Percentiles rank a stretch among this genome's conserved stretches.
phyloP scores from a whole-genome alignment of 2,888 invertebrate species.

The Koerneria pararmatus region DNA sequence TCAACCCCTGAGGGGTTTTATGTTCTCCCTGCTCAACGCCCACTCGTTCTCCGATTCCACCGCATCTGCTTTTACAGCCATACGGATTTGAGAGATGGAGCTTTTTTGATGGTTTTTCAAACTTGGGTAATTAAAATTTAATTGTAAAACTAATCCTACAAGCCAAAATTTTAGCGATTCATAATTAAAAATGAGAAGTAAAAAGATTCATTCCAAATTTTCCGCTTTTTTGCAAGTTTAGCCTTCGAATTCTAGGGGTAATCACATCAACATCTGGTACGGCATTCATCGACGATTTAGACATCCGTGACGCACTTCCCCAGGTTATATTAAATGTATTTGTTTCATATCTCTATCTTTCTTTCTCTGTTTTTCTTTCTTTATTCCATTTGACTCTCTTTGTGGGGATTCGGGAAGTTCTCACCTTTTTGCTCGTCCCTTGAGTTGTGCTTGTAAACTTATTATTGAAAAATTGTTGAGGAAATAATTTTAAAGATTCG shows the following conservation, averaged over 20 bases:
- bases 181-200: no score
- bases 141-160: no score
- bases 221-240: not conserved
- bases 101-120: no score
- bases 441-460: not conserved
- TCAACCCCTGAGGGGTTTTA: no score
- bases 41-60: no score
- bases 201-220: not conserved
- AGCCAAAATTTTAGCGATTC: no score
- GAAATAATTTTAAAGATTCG: conserved; percentile 44
- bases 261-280: conserved; percentile 42
- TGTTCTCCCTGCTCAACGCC: no score
- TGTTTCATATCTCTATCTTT: not conserved
- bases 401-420: no score
- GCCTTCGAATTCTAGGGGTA: conserved; percentile 31
- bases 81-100: no score
- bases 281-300: conserved; percentile 63
- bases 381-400: no score
- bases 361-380: not conserved
- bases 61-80: no score
- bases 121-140: no score
- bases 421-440: not conserved
- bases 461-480: not conserved
- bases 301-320: conserved; percentile 64
- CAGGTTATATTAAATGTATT: conserved; percentile 38